A percentile compares a stretch with the other conserved stretches of the same genome.
phyloP scores from a whole-genome alignment of 2,888 invertebrate species.

The Sclerodermus sp. region DNA sequence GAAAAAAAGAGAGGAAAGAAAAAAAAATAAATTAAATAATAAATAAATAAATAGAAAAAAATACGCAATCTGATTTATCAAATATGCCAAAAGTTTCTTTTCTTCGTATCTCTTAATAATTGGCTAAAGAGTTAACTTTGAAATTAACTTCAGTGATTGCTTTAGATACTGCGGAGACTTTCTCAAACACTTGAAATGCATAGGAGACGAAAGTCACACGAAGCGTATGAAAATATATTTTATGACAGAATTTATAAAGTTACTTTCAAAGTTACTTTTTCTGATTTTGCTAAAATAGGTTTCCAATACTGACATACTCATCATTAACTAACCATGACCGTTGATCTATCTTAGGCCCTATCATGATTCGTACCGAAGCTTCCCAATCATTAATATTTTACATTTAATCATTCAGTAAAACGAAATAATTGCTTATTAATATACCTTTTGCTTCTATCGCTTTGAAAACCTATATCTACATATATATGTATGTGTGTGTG shows the following conservation, averaged over 20 bases:
- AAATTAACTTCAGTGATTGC: neutral
- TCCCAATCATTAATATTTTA: neutral
- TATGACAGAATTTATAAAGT: neutral
- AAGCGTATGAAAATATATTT: neutral
- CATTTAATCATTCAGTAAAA: no score
- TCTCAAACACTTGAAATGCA: neutral
- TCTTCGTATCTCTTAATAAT: neutral
- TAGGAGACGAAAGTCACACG: neutral
- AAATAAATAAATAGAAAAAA: no score
- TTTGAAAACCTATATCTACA: no score
- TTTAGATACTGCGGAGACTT: neutral
- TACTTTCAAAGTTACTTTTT: slow-evolving; percentile 8
- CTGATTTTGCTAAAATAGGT: slow-evolving; percentile 5
- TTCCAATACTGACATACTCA: slow-evolving; percentile 4
- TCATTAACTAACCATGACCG: slow-evolving; percentile 1
- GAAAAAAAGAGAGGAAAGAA: no score
- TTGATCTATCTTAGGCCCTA: slow-evolving; percentile 8
- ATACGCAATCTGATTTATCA: neutral
- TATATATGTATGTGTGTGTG: no score
- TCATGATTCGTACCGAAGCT: neutral
- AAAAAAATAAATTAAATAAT: no score
- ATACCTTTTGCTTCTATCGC: no score
- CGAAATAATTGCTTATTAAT: no score
- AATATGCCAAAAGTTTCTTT: neutral
- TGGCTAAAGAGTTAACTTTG: neutral